Conservation (phyloP, 2,113 vertebrate species). For the Callionymus lyra region DNA sequence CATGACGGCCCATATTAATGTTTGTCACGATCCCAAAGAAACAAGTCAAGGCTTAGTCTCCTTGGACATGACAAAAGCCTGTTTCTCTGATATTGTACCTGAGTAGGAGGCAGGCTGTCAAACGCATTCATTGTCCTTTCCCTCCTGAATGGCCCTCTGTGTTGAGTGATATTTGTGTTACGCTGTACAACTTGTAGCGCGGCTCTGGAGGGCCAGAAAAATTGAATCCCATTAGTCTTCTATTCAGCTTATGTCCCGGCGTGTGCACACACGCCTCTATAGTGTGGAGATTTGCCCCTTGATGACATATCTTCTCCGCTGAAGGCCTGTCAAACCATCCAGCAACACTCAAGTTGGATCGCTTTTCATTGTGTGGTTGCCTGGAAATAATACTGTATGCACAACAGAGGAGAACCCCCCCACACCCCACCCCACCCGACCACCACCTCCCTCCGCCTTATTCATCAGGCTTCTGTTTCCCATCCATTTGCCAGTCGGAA, state of each 20-base stretch:
- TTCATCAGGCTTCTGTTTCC: slow-evolving; percentile 7
- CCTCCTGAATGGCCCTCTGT: slow-evolving; percentile 35
- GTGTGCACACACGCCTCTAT: slow-evolving; percentile 9
- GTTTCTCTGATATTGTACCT: slow-evolving; percentile 11
- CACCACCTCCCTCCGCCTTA: slow-evolving; percentile 24
- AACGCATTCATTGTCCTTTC: slow-evolving; percentile 26
- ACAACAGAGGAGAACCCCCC: slow-evolving; percentile 12
- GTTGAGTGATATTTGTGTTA: slow-evolving; percentile 37
- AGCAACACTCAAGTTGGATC: slow-evolving; percentile 4
- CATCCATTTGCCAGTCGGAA: slow-evolving; percentile 17
- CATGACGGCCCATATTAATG: too few relatives aligned
- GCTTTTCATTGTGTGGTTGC: slow-evolving; percentile 4
- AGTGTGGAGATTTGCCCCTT: slow-evolving; percentile 14
- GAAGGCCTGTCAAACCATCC: slow-evolving; percentile 23
- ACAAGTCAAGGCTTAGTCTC: slow-evolving; percentile 1
- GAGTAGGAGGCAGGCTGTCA: slow-evolving; percentile 23
- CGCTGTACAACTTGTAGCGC: slow-evolving; percentile 21
- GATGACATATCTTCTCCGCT: slow-evolving; percentile 3
- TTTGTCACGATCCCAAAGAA: too few relatives aligned
- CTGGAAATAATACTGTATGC: slow-evolving; percentile 1
- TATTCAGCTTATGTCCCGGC: slow-evolving; percentile 27
- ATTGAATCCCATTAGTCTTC: slow-evolving; percentile 43
- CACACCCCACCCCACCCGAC: too few relatives aligned
- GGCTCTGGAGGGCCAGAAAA: slow-evolving; percentile 36
- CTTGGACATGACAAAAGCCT: neutral